These are phyloP conservation scores for Xenopus petersii DNA, from an alignment of 2,797 vertebrate genomes.

Conservation along the genomic window DNA sequence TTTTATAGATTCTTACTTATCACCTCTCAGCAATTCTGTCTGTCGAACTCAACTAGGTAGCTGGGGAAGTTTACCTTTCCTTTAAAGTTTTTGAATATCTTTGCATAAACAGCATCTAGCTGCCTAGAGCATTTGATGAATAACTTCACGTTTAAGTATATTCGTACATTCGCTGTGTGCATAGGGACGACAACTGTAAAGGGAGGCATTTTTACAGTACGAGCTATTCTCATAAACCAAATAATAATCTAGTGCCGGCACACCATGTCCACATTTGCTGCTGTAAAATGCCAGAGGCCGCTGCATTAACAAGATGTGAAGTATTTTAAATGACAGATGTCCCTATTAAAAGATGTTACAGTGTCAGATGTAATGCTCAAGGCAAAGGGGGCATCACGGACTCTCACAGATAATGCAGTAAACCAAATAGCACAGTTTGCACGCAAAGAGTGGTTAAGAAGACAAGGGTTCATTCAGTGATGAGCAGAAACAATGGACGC, in stretches of 20 bases:
- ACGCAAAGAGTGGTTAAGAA: slow-evolving; percentile 14
- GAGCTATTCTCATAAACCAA: slow-evolving; percentile 17
- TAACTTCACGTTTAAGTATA: not conserved
- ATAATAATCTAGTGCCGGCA: slow-evolving; percentile 26
- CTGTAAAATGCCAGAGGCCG: slow-evolving; percentile 38
- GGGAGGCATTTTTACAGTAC: slow-evolving; percentile 15
- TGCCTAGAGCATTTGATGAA: not conserved
- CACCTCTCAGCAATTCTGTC: no score
- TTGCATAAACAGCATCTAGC: not conserved
- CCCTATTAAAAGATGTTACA: slow-evolving; percentile 42
- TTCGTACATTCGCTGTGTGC: not conserved
- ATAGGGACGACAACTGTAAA: not conserved
- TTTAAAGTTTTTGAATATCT: not conserved
- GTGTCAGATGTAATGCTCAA: slow-evolving; percentile 42
- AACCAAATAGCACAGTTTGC: slow-evolving; percentile 36
- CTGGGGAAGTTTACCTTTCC: not conserved
- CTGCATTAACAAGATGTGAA: slow-evolving; percentile 43
- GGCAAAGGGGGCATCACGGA: slow-evolving; percentile 30
- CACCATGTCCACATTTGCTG: slow-evolving; percentile 19
- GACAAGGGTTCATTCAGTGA: slow-evolving; percentile 15
- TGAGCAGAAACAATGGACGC: slow-evolving; percentile 8
- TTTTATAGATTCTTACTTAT: no score
- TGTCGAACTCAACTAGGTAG: no score
- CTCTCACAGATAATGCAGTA: slow-evolving; percentile 24
- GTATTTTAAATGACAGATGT: slow-evolving; percentile 46